Evolutionary conservation across 2,888 invertebrate genomes (phyloP), one percentile per base, ranked within the genome.

Genomic region (Trachelus iudaicus): DNA sequence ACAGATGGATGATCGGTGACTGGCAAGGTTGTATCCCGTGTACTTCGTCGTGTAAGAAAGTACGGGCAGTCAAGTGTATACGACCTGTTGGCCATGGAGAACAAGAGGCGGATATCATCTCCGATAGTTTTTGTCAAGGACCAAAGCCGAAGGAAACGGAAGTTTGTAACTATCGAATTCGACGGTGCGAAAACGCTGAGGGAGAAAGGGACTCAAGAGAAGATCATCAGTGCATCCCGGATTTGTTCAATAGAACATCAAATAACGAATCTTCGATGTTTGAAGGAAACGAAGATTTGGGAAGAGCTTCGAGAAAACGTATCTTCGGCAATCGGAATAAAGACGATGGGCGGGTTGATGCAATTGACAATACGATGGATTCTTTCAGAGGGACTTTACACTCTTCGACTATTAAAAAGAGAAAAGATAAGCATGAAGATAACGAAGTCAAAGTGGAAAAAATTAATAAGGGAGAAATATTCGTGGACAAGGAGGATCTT

Each of bases 1-100:
- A 33, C 80, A 90, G 91, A 82, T 91, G 91, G 91, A 87, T 90
- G 86, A 86, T 91, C 75, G 89, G 91, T 76, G 90, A 91, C 75
- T 91, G 91, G 90, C 86, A 87, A 81, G 86, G 87, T 31, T 90
- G 91, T 82, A 78, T 78, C 35, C 84, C 86, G n/a, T 90, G 90
- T 82, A 85, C 85, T 40, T 78, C 80, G 12, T 86, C 86, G 34
- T 85, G 87, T 82, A 84, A 81, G 74, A 87, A 84, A 69, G 79
- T 76, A 35, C 84, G 91, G 30, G 81, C 87, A 33, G 90, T 90
- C 73, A 89, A 89, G 79, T 91, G 91, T 79, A 84, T 88, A 73
- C 85, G 87, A 78, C 91, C 91, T 33, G 86, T 88, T 68, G 91
- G 91, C 75, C 87, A 86, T 78, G 90, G 89, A 34, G 89, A 90